phyloP scores from a whole-genome alignment of 2,888 invertebrate species.

The Meteorus cinctellus region DNA sequence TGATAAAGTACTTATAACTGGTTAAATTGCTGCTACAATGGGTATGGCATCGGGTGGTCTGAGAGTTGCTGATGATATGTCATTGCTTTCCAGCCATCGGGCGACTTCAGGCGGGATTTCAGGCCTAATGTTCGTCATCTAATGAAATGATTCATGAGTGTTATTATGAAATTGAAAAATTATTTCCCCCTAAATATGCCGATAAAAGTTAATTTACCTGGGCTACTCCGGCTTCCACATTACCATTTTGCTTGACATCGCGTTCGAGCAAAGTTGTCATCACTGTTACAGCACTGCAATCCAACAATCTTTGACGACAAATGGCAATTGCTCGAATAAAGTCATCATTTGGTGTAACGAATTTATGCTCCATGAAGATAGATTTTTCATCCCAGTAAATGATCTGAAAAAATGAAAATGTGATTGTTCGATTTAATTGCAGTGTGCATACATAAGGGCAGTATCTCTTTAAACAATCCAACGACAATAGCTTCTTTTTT shows the following conservation, averaged over 20 bases:
- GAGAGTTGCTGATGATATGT: conserved; percentile 81
- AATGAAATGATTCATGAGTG: neutral
- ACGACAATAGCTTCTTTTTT: too few relatives aligned
- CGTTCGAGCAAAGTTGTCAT: conserved; percentile 71
- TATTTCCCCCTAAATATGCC: neutral
- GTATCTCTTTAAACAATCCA: too few relatives aligned
- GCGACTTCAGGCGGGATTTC: conserved; percentile 79
- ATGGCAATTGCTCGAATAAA: conserved; percentile 78
- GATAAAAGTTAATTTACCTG: conserved; percentile 57
- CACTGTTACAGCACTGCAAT: conserved; percentile 73
- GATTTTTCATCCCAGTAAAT: conserved; percentile 90
- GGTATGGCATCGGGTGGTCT: conserved; percentile 64
- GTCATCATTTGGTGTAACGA: conserved; percentile 82
- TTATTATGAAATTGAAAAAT: neutral
- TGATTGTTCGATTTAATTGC: neutral
- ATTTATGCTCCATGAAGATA: conserved; percentile 89
- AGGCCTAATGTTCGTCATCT: conserved; percentile 74
- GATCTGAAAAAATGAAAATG: conserved; percentile 75
- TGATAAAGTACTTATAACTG: neutral
- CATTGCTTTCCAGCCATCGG: conserved; percentile 83
- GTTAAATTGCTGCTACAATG: conserved; percentile 10
- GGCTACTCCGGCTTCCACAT: conserved; percentile 65
- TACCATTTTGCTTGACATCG: conserved; percentile 67
- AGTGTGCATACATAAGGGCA: too few relatives aligned
- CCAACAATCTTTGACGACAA: conserved; percentile 72